Conservation (phyloP, 1,140 invertebrate species). For the Holcopasites calliopsidis region DNA sequence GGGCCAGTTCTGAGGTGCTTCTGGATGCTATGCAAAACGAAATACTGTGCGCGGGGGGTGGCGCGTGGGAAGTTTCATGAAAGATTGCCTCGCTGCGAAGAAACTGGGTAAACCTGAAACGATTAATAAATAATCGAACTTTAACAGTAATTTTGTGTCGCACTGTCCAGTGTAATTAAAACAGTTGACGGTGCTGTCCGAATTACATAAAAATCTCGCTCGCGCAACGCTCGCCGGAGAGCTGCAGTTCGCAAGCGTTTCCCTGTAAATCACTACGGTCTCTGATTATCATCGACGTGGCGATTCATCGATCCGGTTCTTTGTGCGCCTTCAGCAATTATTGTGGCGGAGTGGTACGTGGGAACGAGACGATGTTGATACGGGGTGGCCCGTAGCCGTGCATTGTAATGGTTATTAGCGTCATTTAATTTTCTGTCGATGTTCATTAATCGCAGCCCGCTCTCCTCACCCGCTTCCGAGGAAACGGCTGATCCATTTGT, state of each 20-base stretch:
- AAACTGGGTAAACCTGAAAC: too few species aligned
- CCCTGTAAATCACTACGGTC: neutral
- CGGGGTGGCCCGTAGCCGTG: conserved; percentile 7
- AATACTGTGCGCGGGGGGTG: neutral
- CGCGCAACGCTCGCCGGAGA: too few species aligned
- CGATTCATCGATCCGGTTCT: conserved; percentile 30
- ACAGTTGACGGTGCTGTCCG: too few species aligned
- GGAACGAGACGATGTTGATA: conserved; percentile 36
- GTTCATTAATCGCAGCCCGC: conserved; percentile 54
- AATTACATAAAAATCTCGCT: too few species aligned
- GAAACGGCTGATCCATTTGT: conserved; percentile 64
- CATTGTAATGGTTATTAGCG: conserved; percentile 64
- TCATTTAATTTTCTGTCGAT: conserved; percentile 64
- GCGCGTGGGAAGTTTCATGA: neutral
- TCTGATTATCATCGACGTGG: conserved; percentile 13
- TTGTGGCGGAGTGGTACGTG: conserved; percentile 27
- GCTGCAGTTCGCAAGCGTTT: too few species aligned
- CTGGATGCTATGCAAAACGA: too few species aligned
- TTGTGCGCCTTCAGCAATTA: conserved; percentile 40
- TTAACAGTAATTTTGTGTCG: too few species aligned
- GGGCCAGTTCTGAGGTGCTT: too few species aligned
- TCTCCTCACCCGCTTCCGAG: conserved; percentile 40
- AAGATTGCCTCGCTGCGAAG: neutral
- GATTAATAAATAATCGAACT: too few species aligned
- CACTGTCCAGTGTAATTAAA: neutral